Evolutionary conservation across 2,113 vertebrate species (phyloP).

Genomic region (Phalacrocorax carbo): DNA sequence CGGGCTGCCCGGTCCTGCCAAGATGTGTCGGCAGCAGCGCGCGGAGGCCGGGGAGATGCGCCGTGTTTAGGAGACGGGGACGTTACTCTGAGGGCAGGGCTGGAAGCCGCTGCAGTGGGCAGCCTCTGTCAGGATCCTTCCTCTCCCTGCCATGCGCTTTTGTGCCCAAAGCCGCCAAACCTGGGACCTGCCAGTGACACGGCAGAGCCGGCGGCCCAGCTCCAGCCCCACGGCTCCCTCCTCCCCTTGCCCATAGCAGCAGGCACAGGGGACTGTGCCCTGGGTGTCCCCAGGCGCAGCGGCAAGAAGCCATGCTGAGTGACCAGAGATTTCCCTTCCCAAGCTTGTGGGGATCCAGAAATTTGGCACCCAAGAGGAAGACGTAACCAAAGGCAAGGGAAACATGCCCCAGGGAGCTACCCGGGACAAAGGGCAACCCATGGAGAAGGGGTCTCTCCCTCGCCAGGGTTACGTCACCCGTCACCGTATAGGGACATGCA

Average conservation of each 20-base stretch:
- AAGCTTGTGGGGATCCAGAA: not conserved
- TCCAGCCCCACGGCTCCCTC: not conserved
- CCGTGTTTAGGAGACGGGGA: rapidly evolving
- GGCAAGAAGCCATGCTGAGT: not conserved
- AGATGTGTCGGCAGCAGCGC: rapidly evolving
- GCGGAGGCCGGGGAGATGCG: not conserved
- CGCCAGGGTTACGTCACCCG: not conserved
- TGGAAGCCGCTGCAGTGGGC: not conserved
- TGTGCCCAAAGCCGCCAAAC: not conserved
- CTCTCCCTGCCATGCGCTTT: not conserved
- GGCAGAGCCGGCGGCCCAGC: not conserved
- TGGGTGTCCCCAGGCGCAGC: not conserved
- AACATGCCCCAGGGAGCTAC: not conserved
- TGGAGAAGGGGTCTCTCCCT: not conserved
- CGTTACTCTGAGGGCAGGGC: not conserved
- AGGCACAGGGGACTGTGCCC: not conserved
- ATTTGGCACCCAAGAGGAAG: not conserved
- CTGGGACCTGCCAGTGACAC: not conserved
- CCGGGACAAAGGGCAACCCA: not conserved
- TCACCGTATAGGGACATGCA: not conserved
- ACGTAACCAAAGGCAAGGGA: not conserved
- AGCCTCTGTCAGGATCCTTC: not conserved
- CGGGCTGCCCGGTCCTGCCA: not conserved
- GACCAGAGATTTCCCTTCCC: not conserved
- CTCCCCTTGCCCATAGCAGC: no score